Base-by-base conservation (phyloP, 2,797 vertebrate genomes). In the Gymnothorax javanicus region DNA sequence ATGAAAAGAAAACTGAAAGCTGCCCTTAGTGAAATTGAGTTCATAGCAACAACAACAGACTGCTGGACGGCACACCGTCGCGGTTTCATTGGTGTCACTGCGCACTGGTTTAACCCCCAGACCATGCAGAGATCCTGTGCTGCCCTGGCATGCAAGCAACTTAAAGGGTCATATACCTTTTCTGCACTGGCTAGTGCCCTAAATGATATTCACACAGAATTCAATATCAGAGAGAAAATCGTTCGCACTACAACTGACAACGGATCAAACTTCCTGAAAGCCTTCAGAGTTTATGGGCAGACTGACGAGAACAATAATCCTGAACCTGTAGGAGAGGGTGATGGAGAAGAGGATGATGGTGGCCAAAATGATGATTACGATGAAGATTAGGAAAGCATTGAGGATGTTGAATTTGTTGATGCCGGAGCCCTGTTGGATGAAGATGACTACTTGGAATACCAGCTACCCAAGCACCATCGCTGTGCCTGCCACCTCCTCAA, bases 61-160 rank as follows among this genome's bases (percentile, higher is more conserved):
- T 88, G 89, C 89, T 90, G 85, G 84, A 90, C 13, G n/a, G 82
- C 67, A 87, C 83, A 85, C 50, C n/a, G 33, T 87, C 58, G 2
- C 3, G 2, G 84, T 87, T 88, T 89, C 73, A 88, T 88, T 86
- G 87, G 87, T 77, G 89, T 85, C 84, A 88, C 81, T 57, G 59
- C 50, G 59, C 86, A 87, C 84, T 90, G 83, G 86, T 87, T 88
- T 87, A 82, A 90, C 69, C 86, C 79, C 12, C 27, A 87, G 75
- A 87, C 87, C 77, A 82, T 88, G 67, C 67, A 90, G 86, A 87
- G 75, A 87, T 88, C 73, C 59, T 88, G 25, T 87, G 86, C 69
- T 88, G 83, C 83, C 56, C 87, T 89, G 33, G 33, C 33, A 43
- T 43, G 33, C 33, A 43, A 43, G 33, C 33, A 43, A 43, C 33